Evolutionary conservation across 2,113 vertebrate genomes (phyloP), one percentile per base, ranked within the genome.

Genomic region (human (Homo sapiens)): DNA sequence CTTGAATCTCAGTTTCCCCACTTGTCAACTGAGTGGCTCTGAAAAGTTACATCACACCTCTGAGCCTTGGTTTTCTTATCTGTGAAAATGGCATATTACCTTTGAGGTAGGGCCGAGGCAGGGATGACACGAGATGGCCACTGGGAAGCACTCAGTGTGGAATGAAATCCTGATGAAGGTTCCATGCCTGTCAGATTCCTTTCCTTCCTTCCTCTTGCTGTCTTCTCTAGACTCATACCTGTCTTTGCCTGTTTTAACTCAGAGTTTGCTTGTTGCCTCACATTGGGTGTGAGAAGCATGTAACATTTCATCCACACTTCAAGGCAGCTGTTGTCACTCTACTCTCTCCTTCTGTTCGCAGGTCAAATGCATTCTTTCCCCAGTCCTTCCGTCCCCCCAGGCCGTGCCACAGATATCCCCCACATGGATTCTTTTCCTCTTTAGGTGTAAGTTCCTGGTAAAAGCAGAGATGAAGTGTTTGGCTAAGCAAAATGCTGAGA

Each of bases 351-450:
- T 83, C 83, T 43, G 40, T 61, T 38, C 17, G 7, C 0, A 1
- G 93, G 97, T 93, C 97, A 97, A 75, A 80, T 25, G 57, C 97
- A 93, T 95, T 96, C 93, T 80, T 97, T 94, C 92, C 89, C 83
- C 52, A 82, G 91, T 86, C 85, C 85, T 52, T 80, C 68, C 81
- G n/a, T n/a, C 48, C 57, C 92, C 32, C 27, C 22, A 23, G 7
- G 86, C 68, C 2, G 2, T 45, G 89, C 79, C 82, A 64, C 90
- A 90, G 90, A 96, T 57, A 94, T 64, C 64, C 79, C 45, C 55
- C 89, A 87, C 80, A 40, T n/a, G 89, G 82, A 30, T 20, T 57
- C 80, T 92, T 97, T 80, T 94, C 93, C 50, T 86, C 93, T 84
- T 18, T 43, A 93, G 96, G 97, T 95, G 85, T 85, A 2, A 95